These are phyloP conservation scores for Mythimna albipuncta DNA, from an alignment of 2,888 invertebrate species.

Conservation along the genomic window DNA sequence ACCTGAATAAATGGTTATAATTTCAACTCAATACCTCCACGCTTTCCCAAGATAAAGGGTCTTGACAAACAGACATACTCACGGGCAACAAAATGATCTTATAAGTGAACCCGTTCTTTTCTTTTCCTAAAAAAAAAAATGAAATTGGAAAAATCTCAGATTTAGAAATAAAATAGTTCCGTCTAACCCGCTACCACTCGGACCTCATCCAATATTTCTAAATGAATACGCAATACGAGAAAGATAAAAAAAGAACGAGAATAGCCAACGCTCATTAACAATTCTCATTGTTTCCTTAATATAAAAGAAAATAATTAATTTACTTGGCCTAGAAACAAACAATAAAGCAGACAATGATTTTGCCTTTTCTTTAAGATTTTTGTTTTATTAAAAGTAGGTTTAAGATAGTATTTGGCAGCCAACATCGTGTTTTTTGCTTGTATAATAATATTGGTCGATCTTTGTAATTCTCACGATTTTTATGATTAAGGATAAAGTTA, in stretches of 20 bases:
- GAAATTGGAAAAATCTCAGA: background rate
- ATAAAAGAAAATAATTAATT: slow-evolving; percentile 85
- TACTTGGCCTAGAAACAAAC: slow-evolving; percentile 75
- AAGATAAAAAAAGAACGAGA: slow-evolving; percentile 73
- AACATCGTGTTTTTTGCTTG: slow-evolving; percentile 29
- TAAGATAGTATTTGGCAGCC: slow-evolving; percentile 61
- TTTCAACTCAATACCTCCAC: too few relatives aligned
- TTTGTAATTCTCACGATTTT: slow-evolving; percentile 26
- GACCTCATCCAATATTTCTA: slow-evolving; percentile 68
- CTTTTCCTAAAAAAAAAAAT: too few relatives aligned
- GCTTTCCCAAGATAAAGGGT: too few relatives aligned
- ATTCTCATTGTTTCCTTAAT: slow-evolving; percentile 82
- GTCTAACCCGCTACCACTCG: slow-evolving; percentile 40
- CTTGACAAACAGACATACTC: too few relatives aligned
- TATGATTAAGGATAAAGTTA: slow-evolving; percentile 33
- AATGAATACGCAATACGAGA: slow-evolving; percentile 74
- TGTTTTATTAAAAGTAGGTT: slow-evolving; percentile 59
- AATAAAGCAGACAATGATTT: slow-evolving; percentile 65
- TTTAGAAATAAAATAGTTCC: background rate
- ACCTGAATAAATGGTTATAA: too few relatives aligned
- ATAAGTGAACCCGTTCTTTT: too few relatives aligned
- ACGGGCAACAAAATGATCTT: too few relatives aligned
- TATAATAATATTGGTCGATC: slow-evolving; percentile 35
- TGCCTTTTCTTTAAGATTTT: slow-evolving; percentile 62
- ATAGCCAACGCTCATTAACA: slow-evolving; percentile 81